phyloP scores from a whole-genome alignment of 2,113 vertebrate genomes.

The Oreochromis spilurus region DNA sequence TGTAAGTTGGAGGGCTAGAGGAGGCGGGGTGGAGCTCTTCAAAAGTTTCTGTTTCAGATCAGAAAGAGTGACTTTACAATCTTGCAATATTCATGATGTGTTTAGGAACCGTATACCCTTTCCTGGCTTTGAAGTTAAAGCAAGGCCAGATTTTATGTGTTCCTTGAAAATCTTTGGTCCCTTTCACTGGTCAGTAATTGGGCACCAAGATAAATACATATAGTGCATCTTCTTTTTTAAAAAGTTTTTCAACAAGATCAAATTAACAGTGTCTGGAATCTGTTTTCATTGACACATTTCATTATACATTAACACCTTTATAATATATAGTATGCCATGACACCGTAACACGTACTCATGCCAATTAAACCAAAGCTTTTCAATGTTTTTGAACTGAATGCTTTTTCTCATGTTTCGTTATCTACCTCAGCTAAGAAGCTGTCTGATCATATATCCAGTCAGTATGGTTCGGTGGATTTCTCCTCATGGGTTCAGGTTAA shows the following conservation, averaged over 20 bases:
- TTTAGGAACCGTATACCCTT: conserved; percentile 66
- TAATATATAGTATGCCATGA: not conserved
- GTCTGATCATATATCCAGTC: not conserved
- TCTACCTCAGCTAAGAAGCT: not conserved
- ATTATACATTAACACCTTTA: not conserved
- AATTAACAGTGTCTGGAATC: not conserved
- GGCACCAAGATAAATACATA: conserved; percentile 30
- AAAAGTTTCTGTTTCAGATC: conserved; percentile 68
- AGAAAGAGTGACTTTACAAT: conserved; percentile 68
- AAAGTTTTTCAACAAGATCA: not conserved
- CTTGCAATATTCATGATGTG: conserved; percentile 72
- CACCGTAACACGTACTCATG: not conserved
- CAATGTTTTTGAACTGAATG: not conserved
- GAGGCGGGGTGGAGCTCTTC: conserved; percentile 35
- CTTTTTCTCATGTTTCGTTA: not conserved
- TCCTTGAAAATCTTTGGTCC: conserved; percentile 17
- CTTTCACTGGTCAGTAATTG: conserved; percentile 46
- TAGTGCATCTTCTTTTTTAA: not conserved
- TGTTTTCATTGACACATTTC: not conserved
- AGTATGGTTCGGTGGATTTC: not conserved
- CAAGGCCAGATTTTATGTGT: conserved; percentile 42
- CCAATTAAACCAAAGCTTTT: not conserved
- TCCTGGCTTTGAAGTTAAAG: conserved; percentile 67
- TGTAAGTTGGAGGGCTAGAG: conserved; percentile 36
- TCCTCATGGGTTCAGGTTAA: conserved; percentile 2